Evolutionary conservation across 2,888 invertebrate species (phyloP), one percentile per base, ranked within the genome.

Genomic region (Diarsia mendica): DNA sequence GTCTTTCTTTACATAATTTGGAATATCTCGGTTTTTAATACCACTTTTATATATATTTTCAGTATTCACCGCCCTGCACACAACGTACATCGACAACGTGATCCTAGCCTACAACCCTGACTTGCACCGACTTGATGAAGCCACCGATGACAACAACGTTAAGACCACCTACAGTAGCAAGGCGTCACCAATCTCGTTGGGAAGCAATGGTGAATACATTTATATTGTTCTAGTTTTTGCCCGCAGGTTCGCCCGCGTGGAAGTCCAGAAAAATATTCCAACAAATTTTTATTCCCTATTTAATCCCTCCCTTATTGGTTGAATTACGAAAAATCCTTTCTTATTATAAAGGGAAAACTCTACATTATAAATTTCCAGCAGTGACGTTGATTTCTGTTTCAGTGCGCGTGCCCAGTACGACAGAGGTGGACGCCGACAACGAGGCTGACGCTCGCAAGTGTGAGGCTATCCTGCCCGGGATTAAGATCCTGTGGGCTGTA

Each of bases 1-100:
- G 28, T 28, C 28, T 28, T 28, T 28, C 28, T 39, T 28, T 28
- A 28, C 9, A 28, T 9, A 8, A 8, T 9, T 28, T 18, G 15
- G 9, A 28, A 33, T 60, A 18, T 9, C 4, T 10, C 18, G 0
- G 28, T 60, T 44, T n/a, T 53, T 49, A 44, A 44, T 13, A n/a
- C n/a, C 5, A 18, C 0, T 9, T 23, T 64, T 5, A 9, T 33
- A 5, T 33, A 3, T 33, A 0, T 44, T 97, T 97, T 18, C 95
- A 98, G 98, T 98, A 33, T 97, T 98, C 89, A 93, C 97, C 67
- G 97, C 97, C 39, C 95, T 99, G 67, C 97, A 97, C 76, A 97
- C 98, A 0, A 96, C 97, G 13, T 97, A 97, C 89, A 97, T 99
- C 85, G 98, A 99, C 92, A 98, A 98, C 84, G 97, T 99, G 49